Conservation (phyloP, 1,140 invertebrate species). For the Pseudomyrmex concolor region DNA sequence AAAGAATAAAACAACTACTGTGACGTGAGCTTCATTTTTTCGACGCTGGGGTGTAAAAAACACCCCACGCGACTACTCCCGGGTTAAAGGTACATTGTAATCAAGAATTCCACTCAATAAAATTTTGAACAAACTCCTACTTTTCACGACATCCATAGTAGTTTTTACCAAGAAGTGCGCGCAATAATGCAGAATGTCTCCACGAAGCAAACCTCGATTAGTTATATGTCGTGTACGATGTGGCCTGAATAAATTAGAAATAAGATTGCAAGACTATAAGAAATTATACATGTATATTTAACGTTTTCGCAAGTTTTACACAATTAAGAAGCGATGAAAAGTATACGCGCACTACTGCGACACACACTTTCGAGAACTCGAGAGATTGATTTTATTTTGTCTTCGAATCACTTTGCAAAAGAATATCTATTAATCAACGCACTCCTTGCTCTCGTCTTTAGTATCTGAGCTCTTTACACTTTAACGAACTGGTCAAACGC, state of each 20-base stretch:
- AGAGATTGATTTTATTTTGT: conserved; percentile 27
- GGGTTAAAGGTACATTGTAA: too few species aligned
- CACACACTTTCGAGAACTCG: background rate
- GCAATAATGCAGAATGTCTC: conserved; percentile 39
- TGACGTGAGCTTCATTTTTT: too few species aligned
- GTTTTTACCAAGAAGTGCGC: conserved; percentile 25
- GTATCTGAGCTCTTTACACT: conserved; percentile 14
- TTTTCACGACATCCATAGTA: conserved; percentile 23
- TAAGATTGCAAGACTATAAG: background rate
- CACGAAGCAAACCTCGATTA: conserved; percentile 51
- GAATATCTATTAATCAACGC: conserved; percentile 26
- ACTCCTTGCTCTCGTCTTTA: conserved; percentile 4
- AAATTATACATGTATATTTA: background rate
- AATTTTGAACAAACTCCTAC: conserved; percentile 33
- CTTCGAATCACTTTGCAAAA: conserved; percentile 23
- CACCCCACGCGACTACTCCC: too few species aligned
- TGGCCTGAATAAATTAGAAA: conserved; percentile 40
- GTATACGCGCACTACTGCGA: background rate
- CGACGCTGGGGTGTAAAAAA: too few species aligned
- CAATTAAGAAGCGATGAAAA: conserved; percentile 12
- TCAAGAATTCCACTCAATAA: background rate
- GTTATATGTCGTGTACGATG: background rate
- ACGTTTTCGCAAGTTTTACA: background rate
- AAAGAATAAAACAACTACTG: too few species aligned
- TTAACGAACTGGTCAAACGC: background rate